Base-by-base conservation (phyloP, 2,797 vertebrate genomes). In the Huso huso region DNA sequence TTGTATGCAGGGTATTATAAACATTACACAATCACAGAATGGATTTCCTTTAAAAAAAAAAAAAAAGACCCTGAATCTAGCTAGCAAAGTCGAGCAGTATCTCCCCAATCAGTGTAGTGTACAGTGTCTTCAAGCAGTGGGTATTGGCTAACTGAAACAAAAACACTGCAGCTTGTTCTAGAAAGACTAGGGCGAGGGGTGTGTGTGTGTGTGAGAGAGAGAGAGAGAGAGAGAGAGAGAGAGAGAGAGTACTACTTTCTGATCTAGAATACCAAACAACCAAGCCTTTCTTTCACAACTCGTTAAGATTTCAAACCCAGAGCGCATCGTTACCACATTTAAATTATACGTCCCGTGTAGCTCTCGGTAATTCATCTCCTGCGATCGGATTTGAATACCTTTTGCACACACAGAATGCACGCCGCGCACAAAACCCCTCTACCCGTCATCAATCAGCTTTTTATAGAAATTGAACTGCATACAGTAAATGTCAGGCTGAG, bases 261-360 rank as follows among this genome's bases (percentile, higher is more conserved):
- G 50, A 71, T 75, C 61, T 71, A 70, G 65, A 68, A 66, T 51
- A 64, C 63, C 69, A 67, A 74, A 72, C 66, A 70, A 70, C 57
- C 67, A 64, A 65, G 60, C 65, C 62, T 70, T 70, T 69, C 72
- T 49, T 71, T 78, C 66, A 51, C 6, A 2, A 68, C 75, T 79
- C 75, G 69, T 93, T 88, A 83, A 91, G 92, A 90, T 89, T 92
- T 90, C 81, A 85, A 87, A 84, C 86, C 83, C 81, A 80, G 77
- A 80, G 85, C 86, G 76, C 79, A 85, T 78, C 79, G 78, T 85
- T 87, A 85, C 85, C 81, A 79, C 80, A 81, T 84, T 75, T 87
- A 88, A 90, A 91, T 91, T 85, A 90, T 83, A 80, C 80, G 81
- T 73, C 71, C 65, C 53, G 61, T 12, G 48, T 48, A 63, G 68